phyloP scores from a whole-genome alignment of 2,113 vertebrate genomes.

The Petromus typicus region DNA sequence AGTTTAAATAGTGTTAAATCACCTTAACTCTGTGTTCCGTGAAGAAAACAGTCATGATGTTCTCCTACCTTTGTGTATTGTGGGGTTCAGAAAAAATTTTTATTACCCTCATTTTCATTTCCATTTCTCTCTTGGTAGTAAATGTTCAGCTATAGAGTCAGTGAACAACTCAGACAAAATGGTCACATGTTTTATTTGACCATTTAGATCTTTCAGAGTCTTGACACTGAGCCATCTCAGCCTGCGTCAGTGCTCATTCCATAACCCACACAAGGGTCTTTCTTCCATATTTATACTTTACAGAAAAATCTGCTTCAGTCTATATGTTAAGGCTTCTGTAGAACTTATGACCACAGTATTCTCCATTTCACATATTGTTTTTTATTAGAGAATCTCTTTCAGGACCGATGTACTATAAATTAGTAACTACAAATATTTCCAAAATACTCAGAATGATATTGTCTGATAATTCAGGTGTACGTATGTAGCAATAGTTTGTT shows the following conservation, averaged over 20 bases:
- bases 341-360: not conserved
- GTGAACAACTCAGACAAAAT: not conserved
- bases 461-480: not conserved
- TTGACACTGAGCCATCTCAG: not conserved
- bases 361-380: not conserved
- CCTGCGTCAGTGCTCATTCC: not conserved
- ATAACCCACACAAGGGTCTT: fast-evolving
- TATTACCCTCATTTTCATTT: not conserved
- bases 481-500: not conserved
- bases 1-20: not conserved
- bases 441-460: not conserved
- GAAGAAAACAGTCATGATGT: not conserved
- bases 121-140: not conserved
- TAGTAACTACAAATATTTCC: not conserved
- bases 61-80: not conserved
- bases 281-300: not conserved
- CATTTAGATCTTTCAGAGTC: not conserved
- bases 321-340: not conserved
- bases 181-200: not conserved
- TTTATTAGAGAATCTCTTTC: not conserved
- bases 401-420: not conserved
- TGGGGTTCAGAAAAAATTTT: not conserved
- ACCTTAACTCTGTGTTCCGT: not conserved
- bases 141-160: not conserved
- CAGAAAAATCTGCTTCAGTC: not conserved